A percentile compares a stretch with the other conserved stretches of the same genome.
Evolutionary conservation across 2,113 vertebrate genomes (phyloP).

Genomic region (Caranx ignobilis): DNA sequence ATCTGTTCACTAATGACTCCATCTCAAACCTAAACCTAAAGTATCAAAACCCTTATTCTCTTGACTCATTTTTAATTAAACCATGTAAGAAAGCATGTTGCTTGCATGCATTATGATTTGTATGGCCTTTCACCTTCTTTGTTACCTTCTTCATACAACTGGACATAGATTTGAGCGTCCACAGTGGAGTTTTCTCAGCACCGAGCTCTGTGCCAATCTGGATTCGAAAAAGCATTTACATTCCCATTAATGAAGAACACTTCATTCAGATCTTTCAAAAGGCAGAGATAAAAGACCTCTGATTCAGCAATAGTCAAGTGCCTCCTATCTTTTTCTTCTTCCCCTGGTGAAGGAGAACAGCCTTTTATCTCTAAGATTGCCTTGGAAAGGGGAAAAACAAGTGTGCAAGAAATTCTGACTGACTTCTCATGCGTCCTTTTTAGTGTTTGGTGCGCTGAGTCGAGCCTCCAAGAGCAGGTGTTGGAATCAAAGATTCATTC

Average conservation of each 20-base stretch:
- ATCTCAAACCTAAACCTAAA: no score
- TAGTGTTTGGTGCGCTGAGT: constrained; percentile 28
- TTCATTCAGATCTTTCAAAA: constrained; percentile 66
- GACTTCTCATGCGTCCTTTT: constrained; percentile 26
- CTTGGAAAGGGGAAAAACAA: constrained; percentile 48
- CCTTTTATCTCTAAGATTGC: constrained; percentile 60
- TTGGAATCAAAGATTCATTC: constrained; percentile 34
- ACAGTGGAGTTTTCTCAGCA: constrained; percentile 17
- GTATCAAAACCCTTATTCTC: not conserved
- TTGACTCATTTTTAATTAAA: no score
- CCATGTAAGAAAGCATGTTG: not conserved
- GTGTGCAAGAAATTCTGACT: constrained; percentile 26
- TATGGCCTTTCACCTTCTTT: no score
- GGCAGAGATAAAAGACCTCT: constrained; percentile 67
- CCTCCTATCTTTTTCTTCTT: constrained; percentile 38
- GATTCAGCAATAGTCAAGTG: constrained; percentile 66
- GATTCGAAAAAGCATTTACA: constrained; percentile 45
- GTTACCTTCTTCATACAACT: not conserved
- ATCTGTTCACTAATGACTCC: not conserved
- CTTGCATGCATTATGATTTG: no score
- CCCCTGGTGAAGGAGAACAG: constrained; percentile 45
- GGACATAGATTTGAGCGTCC: constrained; percentile 24
- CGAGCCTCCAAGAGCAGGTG: constrained; percentile 39
- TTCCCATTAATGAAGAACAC: constrained; percentile 56
- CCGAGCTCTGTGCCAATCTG: constrained; percentile 28